Evolutionary conservation across 1,140 invertebrate species (phyloP), one percentile per base, ranked within the genome.

Genomic region (Conus ventricosus): DNA sequence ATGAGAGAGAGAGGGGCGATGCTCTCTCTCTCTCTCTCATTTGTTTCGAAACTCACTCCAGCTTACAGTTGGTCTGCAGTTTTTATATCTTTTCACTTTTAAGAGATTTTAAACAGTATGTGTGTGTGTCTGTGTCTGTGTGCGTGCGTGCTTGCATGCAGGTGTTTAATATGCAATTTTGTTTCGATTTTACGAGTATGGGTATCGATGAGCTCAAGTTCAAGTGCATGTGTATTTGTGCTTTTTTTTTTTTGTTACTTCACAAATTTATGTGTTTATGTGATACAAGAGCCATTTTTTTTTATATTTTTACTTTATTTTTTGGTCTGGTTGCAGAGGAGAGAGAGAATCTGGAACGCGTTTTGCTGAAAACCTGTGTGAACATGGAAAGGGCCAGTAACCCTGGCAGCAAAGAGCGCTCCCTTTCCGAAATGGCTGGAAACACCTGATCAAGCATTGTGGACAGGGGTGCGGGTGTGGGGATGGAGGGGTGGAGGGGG

Each of bases 141-240:
- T 71, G 67, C 23, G 67, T 71, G 67, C 20, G 67, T 71, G 67
- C 39, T 39, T 39, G 39, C 39, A 39, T 39, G 39, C 39, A 39
- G 3, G 39, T 39, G 39, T 39, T 39, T 39, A 39, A 39, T 39
- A 39, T 39, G 39, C 39, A 39, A 39, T 39, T 39, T 39, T 39
- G 0, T 39, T 39, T 39, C 39, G 3, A 39, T 39, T 39, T 39
- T 39, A 39, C 39, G 39, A 39, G 60, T 63, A 63, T 63, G 17
- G 60, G 60, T 20, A 63, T 63, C 4, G 17, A 63, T 20, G 17
- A 63, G 60, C 17, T 63, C n/a, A 11, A 10, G 13, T 80, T 8
- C 51, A 15, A 51, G 78, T 80, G 78, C 39, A n/a, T 80, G 13
- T 39, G 78, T 80, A 20, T 80, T n/a, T 80, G 78, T 80, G 78